Evolutionary conservation across 2,113 vertebrate species (phyloP).

Genomic region (Gallinago jamesoni): DNA sequence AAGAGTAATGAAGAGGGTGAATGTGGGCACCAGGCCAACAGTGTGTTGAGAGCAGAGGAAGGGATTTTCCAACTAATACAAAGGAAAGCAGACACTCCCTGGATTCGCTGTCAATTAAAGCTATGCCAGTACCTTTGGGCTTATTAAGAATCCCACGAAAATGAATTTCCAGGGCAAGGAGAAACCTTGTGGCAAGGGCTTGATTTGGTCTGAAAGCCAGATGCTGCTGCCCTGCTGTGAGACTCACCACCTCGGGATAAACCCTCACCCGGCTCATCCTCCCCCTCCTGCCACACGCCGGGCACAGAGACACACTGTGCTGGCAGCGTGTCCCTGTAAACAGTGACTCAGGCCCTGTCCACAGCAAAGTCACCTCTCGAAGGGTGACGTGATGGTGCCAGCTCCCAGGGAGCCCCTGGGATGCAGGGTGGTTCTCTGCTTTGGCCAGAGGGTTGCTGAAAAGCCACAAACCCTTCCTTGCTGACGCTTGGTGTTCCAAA

Average conservation of each 20-base stretch:
- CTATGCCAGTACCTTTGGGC: neutral
- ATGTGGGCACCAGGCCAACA: neutral
- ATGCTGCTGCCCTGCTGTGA: neutral
- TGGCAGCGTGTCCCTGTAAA: fast-evolving
- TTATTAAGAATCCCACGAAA: neutral
- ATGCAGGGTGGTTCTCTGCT: neutral
- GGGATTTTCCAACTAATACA: conserved; percentile 24
- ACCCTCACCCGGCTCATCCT: neutral
- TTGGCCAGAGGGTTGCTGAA: neutral
- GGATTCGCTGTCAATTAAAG: neutral
- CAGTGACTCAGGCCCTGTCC: neutral
- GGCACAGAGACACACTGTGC: neutral
- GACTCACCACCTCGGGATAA: neutral
- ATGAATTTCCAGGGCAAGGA: neutral
- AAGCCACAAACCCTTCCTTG: neutral
- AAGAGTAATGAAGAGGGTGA: neutral
- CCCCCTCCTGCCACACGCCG: neutral
- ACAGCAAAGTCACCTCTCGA: neutral
- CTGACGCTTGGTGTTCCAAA: neutral
- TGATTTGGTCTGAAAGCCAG: neutral
- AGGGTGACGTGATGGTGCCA: neutral
- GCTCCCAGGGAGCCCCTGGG: neutral
- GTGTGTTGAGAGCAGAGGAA: neutral
- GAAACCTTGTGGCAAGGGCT: neutral
- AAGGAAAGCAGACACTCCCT: neutral